Percentiles rank a stretch among this genome's conserved stretches.
These are phyloP conservation scores for Cromileptes altivelis DNA, from an alignment of 2,113 vertebrate species.

Conservation along the genomic window DNA sequence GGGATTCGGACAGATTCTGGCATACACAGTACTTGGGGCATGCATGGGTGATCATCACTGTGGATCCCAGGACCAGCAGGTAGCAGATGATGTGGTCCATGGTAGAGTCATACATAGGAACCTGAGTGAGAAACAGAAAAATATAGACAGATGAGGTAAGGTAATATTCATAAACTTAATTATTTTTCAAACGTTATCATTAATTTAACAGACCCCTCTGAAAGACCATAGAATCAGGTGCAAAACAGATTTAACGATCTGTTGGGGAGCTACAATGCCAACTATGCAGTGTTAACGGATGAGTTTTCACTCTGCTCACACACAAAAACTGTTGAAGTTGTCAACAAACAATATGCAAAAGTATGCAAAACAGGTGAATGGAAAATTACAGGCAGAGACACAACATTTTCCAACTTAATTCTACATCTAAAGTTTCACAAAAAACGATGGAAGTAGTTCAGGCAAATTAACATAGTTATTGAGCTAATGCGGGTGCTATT, in stretches of 20 bases:
- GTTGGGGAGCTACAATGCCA: not conserved
- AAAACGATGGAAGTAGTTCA: no score
- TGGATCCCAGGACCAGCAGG: conserved; percentile 93
- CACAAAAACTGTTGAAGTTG: no score
- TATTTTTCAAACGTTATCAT: not conserved
- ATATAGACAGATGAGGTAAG: not conserved
- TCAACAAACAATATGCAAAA: no score
- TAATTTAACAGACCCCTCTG: not conserved
- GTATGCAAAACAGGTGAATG: no score
- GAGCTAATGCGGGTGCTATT: no score
- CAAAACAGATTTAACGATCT: not conserved
- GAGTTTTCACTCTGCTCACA: no score
- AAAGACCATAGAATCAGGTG: not conserved
- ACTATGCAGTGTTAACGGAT: no score
- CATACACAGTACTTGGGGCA: conserved; percentile 96
- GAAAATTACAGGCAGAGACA: no score
- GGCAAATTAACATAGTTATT: no score
- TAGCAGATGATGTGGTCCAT: conserved; percentile 93
- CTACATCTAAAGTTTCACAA: no score
- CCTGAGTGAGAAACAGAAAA: conserved; percentile 75
- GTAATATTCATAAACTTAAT: not conserved
- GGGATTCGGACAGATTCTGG: conserved; percentile 95
- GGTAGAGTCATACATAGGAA: conserved; percentile 85
- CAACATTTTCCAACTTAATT: no score
- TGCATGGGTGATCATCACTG: conserved; percentile 86